Evolutionary conservation across 1,140 invertebrate genomes (phyloP).

Genomic region (Charaxes varanes): DNA sequence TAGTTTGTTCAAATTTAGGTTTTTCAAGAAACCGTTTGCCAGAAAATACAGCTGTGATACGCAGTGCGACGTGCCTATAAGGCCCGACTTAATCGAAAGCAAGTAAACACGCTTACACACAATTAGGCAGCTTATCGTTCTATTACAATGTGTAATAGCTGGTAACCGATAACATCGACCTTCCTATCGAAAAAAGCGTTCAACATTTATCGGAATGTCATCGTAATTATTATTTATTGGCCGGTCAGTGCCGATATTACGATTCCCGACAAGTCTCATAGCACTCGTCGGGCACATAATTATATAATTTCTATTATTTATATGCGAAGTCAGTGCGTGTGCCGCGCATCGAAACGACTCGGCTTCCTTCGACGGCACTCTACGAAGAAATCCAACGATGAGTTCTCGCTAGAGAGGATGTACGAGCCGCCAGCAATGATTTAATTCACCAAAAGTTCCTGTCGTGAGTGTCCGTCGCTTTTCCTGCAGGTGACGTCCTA

Average conservation of each 20-base stretch:
- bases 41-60: too few species aligned
- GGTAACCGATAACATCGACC: constrained; percentile 60
- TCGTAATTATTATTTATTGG: constrained; percentile 49
- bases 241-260: constrained; percentile 39
- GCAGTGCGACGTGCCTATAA: too few species aligned
- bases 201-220: constrained; percentile 57
- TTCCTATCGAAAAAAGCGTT: constrained; percentile 54
- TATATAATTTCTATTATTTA: constrained; percentile 73
- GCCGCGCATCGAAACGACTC: constrained; percentile 47
- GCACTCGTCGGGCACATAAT: constrained; percentile 57
- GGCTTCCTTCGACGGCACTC: constrained; percentile 46
- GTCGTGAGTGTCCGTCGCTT: constrained; percentile 39
- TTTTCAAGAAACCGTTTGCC: too few species aligned
- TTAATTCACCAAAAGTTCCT: constrained; percentile 63
- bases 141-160: constrained; percentile 60
- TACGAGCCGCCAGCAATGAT: constrained; percentile 36
- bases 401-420: constrained; percentile 63
- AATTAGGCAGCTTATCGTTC: constrained; percentile 51
- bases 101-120: constrained; percentile 27
- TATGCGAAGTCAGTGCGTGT: constrained; percentile 52
- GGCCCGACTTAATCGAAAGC: too few species aligned
- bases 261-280: constrained; percentile 49
- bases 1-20: too few species aligned
- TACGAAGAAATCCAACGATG: constrained; percentile 56
- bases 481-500: constrained; percentile 47